Base-by-base conservation (phyloP, 2,888 invertebrate genomes). In the Euphydryas editha region DNA sequence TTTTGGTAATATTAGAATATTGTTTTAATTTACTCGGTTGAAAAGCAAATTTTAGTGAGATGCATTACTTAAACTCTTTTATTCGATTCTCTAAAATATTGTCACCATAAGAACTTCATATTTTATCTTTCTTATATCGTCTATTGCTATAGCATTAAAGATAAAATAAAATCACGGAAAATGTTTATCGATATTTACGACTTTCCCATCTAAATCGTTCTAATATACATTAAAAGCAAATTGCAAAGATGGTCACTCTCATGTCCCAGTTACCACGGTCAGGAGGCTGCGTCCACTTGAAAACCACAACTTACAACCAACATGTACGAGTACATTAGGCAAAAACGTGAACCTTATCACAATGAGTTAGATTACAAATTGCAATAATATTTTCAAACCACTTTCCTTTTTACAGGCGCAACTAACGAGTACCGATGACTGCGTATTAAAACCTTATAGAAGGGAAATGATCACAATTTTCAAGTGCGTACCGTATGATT, bases 201-300 rank as follows among this genome's bases (percentile, higher is more conserved):
- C 47, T 63, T 61, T 47, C 36, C 61, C 57, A 67, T 69, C 67
- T 67, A 67, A 64, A 67, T 64, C 67, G 60, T 68, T 65, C 62
- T 65, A 67, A 69, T 71, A 56, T 71, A 69, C 46, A 70, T 62
- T 64, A 61, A 66, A 51, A 71, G 67, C 60, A 64, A 61, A 68
- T 67, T 67, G 67, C 67, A 44, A 57, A 70, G 63, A 63, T 70
- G 72, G 72, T 72, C 71, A 69, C 60, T 67, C 71, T 62, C 69
- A 54, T 69, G 72, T 59, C 62, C 72, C 59, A 71, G 71, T 72
- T 72, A 69, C 72, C 72, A 72, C 72, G 72, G 63, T 69, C 68
- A 36, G 42, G 59, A 49, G 54, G 60, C 59, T 57, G 51, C 49
- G 49, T 54, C 51, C 49, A 51, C 49, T 51, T 51, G 49, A n/a